phyloP scores from a whole-genome alignment of 1,140 invertebrate genomes.

The Zaprionus ghesquierei region DNA sequence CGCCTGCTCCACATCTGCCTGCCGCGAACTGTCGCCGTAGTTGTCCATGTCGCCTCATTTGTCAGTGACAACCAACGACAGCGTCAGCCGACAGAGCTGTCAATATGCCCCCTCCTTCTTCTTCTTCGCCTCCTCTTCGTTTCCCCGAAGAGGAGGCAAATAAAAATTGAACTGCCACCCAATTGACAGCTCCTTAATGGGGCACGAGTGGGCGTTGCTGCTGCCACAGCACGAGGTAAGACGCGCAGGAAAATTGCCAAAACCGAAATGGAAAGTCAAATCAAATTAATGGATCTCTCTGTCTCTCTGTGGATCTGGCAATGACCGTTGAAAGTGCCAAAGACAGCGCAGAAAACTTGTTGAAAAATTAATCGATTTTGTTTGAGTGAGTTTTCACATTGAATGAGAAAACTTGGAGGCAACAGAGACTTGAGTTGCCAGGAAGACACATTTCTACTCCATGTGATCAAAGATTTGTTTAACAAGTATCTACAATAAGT shows the following conservation, averaged over 20 bases:
- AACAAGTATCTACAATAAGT: no score
- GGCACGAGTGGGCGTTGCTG: neutral
- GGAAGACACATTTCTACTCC: no score
- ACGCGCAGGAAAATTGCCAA: constrained; percentile 1
- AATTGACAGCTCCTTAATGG: neutral
- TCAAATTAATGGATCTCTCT: constrained; percentile 17
- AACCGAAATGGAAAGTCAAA: constrained; percentile 10
- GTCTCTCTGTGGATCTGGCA: neutral
- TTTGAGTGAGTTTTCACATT: neutral
- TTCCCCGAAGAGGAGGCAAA: constrained; percentile 6
- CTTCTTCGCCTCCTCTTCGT: neutral
- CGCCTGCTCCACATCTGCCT: constrained; percentile 52
- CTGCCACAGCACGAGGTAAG: neutral
- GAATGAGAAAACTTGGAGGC: neutral
- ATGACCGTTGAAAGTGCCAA: neutral
- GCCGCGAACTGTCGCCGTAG: neutral
- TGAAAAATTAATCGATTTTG: neutral
- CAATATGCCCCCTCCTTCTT: neutral
- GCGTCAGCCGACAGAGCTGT: constrained; percentile 12
- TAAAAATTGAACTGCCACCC: constrained; percentile 14
- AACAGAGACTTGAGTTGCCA: no score
- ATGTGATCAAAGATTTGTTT: no score
- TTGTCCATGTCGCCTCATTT: constrained; percentile 27
- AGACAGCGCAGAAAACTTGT: neutral
- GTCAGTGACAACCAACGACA: constrained; percentile 28